These are phyloP conservation scores for Euclidia mi DNA, from an alignment of 2,888 invertebrate genomes.

Conservation along the genomic window DNA sequence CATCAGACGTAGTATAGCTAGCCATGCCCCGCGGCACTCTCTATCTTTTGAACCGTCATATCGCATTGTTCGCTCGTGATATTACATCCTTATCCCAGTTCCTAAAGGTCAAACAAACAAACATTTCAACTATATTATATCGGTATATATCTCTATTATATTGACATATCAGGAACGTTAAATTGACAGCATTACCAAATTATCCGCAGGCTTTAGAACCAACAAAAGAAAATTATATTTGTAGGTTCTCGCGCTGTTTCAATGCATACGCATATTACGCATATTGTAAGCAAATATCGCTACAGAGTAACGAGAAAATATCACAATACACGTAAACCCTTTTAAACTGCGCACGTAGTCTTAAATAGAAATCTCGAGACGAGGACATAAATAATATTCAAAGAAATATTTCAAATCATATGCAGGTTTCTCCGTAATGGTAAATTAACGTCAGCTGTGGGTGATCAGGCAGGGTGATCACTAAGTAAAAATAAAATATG, in stretches of 20 bases:
- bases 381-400: slow-evolving; percentile 6
- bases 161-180: too few relatives aligned
- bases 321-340: slow-evolving; percentile 3
- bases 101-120: too few relatives aligned
- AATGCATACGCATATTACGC: slow-evolving; percentile 34
- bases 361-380: slow-evolving; percentile 4
- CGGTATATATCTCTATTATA: too few relatives aligned
- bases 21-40: too few relatives aligned
- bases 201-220: too few relatives aligned
- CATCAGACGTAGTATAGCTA: too few relatives aligned
- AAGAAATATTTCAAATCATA: slow-evolving; percentile 9
- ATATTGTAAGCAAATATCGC: slow-evolving; percentile 28
- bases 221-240: slow-evolving; percentile 5
- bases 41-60: too few relatives aligned
- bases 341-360: slow-evolving; percentile 11
- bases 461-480: neutral
- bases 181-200: too few relatives aligned
- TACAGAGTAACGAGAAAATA: slow-evolving; percentile 25
- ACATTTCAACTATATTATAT: too few relatives aligned
- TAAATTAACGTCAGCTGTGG: neutral
- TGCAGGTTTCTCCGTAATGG: slow-evolving; percentile 4
- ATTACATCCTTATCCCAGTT: too few relatives aligned
- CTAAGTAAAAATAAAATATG: too few relatives aligned
- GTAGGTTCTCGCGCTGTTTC: slow-evolving; percentile 42
- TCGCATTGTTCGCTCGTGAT: too few relatives aligned